phyloP scores from a whole-genome alignment of 1,140 invertebrate species.

The Thaumatotibia leucotreta region DNA sequence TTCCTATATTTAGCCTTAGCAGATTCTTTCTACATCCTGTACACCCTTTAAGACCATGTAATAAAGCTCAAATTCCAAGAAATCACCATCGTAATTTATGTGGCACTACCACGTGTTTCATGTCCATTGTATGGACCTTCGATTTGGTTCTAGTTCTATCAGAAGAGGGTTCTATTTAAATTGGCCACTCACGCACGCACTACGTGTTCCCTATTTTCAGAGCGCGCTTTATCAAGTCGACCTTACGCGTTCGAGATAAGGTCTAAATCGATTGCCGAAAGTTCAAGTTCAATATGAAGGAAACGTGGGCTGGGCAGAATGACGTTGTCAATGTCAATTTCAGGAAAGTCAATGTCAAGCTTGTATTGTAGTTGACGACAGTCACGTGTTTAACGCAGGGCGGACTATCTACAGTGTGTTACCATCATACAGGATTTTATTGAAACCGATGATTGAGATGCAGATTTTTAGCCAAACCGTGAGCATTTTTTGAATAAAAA shows the following conservation, averaged over 20 bases:
- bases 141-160: neutral
- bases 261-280: neutral
- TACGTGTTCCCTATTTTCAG: neutral
- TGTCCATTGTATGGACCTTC: neutral
- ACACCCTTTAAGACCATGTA: neutral
- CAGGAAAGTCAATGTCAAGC: constrained; percentile 6
- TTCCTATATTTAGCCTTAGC: neutral
- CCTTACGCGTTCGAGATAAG: neutral
- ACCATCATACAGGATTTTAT: no score
- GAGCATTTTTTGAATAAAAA: no score
- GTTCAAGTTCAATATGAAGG: neutral
- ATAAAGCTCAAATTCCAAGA: neutral
- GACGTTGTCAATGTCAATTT: constrained; percentile 11
- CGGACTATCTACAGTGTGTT: no score
- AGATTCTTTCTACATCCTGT: neutral
- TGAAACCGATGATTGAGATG: no score
- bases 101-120: neutral
- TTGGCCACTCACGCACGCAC: neutral
- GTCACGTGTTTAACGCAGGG: neutral
- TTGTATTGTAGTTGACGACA: neutral
- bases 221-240: neutral
- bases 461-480: no score
- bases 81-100: neutral
- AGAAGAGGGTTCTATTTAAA: neutral
- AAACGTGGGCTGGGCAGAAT: neutral